A percentile compares a stretch with the other conserved stretches of the same genome.
Evolutionary conservation across 2,113 vertebrate genomes (phyloP).

Genomic region (Thunnus thynnus): DNA sequence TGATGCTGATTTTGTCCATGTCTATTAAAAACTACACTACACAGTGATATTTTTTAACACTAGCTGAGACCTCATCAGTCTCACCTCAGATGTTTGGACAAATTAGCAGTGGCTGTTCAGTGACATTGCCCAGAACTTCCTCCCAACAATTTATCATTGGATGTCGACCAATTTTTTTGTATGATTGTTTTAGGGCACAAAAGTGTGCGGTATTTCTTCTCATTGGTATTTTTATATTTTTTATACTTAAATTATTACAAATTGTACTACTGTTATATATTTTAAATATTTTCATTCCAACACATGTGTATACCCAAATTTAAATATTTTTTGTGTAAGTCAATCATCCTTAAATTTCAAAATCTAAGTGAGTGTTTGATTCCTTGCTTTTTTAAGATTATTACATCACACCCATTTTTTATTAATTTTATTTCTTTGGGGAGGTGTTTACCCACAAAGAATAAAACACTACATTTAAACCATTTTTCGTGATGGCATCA

Average conservation of each 20-base stretch:
- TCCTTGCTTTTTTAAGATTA: not conserved
- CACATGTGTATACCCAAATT: conserved; percentile 34
- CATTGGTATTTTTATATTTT: not conserved
- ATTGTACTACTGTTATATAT: conserved; percentile 16
- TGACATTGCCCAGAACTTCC: not conserved
- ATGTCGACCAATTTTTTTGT: conserved; percentile 1
- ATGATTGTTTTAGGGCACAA: not conserved
- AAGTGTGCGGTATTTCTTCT: not conserved
- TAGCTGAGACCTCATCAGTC: not conserved
- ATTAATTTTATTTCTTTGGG: not conserved
- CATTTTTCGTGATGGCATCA: not conserved
- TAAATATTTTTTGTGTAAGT: conserved; percentile 2
- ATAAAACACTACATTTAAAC: not conserved
- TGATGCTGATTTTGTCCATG: conserved; percentile 1
- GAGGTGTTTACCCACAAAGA: not conserved
- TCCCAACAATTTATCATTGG: not conserved
- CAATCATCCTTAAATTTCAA: not conserved
- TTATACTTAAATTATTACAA: conserved; percentile 11
- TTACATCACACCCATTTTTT: conserved; percentile 4
- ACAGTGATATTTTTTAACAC: not conserved
- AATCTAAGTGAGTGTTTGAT: conserved; percentile 2
- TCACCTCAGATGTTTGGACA: conserved; percentile 6
- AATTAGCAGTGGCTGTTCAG: not conserved
- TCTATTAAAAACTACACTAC: not conserved
- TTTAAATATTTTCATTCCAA: conserved; percentile 25